Conservation (phyloP, 2,113 vertebrate genomes). For the Taurulus bubalis region DNA sequence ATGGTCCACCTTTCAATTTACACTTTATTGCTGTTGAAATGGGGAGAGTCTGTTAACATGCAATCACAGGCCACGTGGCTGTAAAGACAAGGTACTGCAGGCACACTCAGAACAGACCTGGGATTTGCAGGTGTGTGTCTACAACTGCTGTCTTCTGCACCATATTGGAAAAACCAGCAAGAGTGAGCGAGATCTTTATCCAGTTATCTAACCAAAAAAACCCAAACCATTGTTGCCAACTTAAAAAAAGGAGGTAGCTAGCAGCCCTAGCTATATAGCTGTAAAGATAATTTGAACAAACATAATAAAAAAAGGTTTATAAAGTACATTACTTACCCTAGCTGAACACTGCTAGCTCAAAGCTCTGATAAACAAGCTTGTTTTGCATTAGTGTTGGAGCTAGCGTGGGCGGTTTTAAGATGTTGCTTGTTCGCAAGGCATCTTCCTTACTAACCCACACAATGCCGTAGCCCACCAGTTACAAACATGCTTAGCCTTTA, state of each 20-base stretch:
- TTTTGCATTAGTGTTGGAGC: background rate
- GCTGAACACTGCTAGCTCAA: background rate
- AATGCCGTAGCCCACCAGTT: background rate
- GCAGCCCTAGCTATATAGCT: background rate
- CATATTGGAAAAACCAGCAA: background rate
- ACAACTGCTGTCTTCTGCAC: background rate
- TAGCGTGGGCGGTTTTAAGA: background rate
- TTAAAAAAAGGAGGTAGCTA: background rate
- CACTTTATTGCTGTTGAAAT: constrained; percentile 72
- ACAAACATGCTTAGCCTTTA: background rate
- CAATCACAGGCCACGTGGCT: constrained; percentile 70
- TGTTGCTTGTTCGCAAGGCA: background rate
- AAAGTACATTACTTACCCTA: background rate
- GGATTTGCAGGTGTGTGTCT: constrained; percentile 50
- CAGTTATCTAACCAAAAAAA: background rate
- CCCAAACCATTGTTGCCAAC: background rate
- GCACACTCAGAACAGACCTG: constrained; percentile 14
- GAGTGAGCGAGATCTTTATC: background rate
- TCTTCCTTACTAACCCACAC: background rate
- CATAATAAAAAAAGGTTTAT: background rate
- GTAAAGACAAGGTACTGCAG: constrained; percentile 58
- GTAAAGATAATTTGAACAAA: background rate
- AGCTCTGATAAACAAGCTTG: background rate
- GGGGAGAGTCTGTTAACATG: constrained; percentile 59
- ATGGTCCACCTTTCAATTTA: constrained; percentile 69